These are phyloP conservation scores for Anthrax anthrax DNA, from an alignment of 2,888 invertebrate genomes.

Conservation along the genomic window DNA sequence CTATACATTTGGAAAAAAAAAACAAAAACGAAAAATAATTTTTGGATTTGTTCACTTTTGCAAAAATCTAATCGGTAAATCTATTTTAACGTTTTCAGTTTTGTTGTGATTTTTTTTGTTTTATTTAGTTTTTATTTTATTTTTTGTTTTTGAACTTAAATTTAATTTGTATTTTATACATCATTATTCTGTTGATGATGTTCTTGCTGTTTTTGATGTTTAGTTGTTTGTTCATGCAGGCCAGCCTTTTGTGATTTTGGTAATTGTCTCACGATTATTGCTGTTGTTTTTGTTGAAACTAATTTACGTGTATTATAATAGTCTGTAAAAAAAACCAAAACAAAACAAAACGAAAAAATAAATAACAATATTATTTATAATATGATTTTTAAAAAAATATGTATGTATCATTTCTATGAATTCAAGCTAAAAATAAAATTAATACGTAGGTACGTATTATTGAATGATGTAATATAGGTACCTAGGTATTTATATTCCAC, in stretches of 20 bases:
- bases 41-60: no score
- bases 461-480: no score
- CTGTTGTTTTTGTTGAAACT: not conserved
- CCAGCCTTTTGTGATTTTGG: slow-evolving; percentile 5
- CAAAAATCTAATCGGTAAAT: no score
- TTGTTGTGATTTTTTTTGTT: not conserved
- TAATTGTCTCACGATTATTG: slow-evolving; percentile 6
- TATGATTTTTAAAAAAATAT: no score
- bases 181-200: not conserved
- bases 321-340: slow-evolving; percentile 2
- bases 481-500: no score
- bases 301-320: slow-evolving; percentile 2
- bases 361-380: no score
- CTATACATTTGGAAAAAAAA: no score
- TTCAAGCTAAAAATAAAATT: no score
- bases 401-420: no score
- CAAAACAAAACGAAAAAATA: not conserved
- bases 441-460: no score
- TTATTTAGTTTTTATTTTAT: not conserved
- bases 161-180: not conserved
- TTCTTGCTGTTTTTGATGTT: not conserved
- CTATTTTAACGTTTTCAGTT: not conserved
- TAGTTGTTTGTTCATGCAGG: not conserved
- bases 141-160: not conserved
- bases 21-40: no score